phyloP scores from a whole-genome alignment of 2,888 invertebrate species.

The Drosophila siamana region DNA sequence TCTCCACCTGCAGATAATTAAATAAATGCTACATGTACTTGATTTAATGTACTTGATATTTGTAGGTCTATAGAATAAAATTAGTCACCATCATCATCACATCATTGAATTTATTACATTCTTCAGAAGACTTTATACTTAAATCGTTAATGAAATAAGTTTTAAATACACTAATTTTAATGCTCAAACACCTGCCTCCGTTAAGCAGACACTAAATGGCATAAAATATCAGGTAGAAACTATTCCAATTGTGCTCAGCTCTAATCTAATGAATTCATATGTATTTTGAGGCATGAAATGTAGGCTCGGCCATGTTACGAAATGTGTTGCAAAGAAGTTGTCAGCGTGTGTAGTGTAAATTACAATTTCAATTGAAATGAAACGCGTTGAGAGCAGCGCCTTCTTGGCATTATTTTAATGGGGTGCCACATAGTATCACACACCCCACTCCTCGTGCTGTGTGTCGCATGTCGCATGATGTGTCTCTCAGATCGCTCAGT shows the following conservation, averaged over 20 bases:
- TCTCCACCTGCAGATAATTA: too few species aligned
- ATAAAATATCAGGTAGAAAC: neutral
- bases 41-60: too few species aligned
- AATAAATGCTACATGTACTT: too few species aligned
- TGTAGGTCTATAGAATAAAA: too few species aligned
- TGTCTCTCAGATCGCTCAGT: slow-evolving; percentile 17
- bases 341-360: slow-evolving; percentile 20
- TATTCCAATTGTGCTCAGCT: neutral
- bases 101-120: too few species aligned
- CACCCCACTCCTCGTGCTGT: neutral
- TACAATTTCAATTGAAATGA: slow-evolving; percentile 56
- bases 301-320: slow-evolving; percentile 14
- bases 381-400: slow-evolving; percentile 14
- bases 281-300: neutral
- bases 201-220: neutral
- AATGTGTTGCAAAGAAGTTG: slow-evolving; percentile 8
- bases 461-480: too few species aligned
- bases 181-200: too few species aligned
- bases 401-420: slow-evolving; percentile 49
- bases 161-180: too few species aligned
- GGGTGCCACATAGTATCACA: neutral
- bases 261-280: neutral
- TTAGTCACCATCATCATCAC: too few species aligned
- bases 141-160: neutral
- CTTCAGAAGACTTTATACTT: too few species aligned